Evolutionary conservation across 2,888 invertebrate species (phyloP).

Genomic region (Eugnorisma glareosa): DNA sequence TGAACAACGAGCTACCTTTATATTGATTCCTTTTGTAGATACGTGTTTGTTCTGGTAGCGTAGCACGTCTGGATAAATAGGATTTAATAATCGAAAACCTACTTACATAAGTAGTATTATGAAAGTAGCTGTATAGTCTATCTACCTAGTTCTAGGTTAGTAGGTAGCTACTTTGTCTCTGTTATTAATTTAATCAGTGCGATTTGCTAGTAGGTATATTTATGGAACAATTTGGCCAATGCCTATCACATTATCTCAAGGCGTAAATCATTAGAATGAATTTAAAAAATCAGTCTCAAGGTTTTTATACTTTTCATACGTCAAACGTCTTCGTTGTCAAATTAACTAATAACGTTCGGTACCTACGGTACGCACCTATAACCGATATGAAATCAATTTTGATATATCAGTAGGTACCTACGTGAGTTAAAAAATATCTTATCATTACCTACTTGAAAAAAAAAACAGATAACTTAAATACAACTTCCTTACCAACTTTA

Average conservation of each 20-base stretch:
- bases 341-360: background rate
- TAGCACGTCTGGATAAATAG: background rate
- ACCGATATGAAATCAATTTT: background rate
- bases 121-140: background rate
- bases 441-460: background rate
- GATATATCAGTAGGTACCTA: background rate
- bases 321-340: background rate
- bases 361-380: background rate
- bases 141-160: background rate
- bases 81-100: background rate
- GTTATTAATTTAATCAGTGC: constrained; percentile 18
- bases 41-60: constrained; percentile 7
- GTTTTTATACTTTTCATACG: constrained; percentile 29
- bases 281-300: constrained; percentile 40
- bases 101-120: constrained; percentile 10
- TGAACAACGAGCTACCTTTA: constrained; percentile 57
- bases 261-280: constrained; percentile 37
- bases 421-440: background rate
- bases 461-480: background rate
- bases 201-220: background rate
- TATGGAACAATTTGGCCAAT: constrained; percentile 13
- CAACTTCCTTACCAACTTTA: constrained; percentile 19
- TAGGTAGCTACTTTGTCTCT: background rate
- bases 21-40: constrained; percentile 35
- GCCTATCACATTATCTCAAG: constrained; percentile 32